phyloP scores from a whole-genome alignment of 37 sponge, comb jelly and placozoan species.

The Chondrilla cf. caribensis region DNA sequence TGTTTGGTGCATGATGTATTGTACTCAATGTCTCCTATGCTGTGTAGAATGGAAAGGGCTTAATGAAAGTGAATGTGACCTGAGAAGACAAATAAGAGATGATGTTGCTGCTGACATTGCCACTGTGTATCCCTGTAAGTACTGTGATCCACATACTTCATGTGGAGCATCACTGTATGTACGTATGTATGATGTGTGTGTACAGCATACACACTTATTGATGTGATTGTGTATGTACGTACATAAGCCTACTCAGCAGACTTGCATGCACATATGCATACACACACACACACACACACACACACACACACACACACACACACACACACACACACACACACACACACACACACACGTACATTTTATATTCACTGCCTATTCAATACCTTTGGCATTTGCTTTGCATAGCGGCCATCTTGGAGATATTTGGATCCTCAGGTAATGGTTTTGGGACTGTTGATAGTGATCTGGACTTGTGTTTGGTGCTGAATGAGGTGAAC shows the following conservation, averaged over 20 bases:
- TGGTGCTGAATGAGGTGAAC: slow-evolving; percentile 28
- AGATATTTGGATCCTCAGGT: slow-evolving; percentile 87
- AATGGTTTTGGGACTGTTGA: slow-evolving; percentile 78
- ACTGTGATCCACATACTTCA: too few relatives aligned
- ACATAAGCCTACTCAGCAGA: slow-evolving; percentile 19
- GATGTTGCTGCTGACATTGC: not conserved
- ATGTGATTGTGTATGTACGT: not conserved
- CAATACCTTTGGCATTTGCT: not conserved
- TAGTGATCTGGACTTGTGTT: slow-evolving; percentile 86
- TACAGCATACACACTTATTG: too few relatives aligned
- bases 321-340: slow-evolving; percentile 31
- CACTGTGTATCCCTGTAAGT: not conserved
- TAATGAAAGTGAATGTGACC: not conserved
- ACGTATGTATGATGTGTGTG: too few relatives aligned
- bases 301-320: slow-evolving; percentile 33
- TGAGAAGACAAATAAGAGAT: not conserved
- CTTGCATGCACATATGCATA: slow-evolving; percentile 44
- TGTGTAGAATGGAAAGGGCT: not conserved
- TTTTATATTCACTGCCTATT: not conserved
- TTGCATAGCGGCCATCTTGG: slow-evolving; percentile 43
- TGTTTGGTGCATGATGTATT: too few relatives aligned
- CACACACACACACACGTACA: slow-evolving; percentile 30
- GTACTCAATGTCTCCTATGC: too few relatives aligned
- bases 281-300: slow-evolving; percentile 53
- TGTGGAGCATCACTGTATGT: too few relatives aligned